Evolutionary conservation across 2,113 vertebrate species (phyloP).

Genomic region (Nannospalax galili): DNA sequence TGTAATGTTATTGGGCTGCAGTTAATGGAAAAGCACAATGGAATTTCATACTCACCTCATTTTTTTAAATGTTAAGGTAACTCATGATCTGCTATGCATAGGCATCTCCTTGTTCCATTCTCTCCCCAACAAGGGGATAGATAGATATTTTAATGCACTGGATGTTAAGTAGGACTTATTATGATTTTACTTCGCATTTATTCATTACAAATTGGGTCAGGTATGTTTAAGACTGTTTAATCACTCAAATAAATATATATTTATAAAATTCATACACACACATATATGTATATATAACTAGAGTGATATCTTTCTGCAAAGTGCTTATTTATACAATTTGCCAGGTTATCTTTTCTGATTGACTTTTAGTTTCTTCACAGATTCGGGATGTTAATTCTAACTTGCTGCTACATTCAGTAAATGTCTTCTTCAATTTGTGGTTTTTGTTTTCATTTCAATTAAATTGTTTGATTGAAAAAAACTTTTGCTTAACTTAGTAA

Average conservation of each 20-base stretch:
- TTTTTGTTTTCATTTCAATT: neutral
- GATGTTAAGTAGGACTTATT: neutral
- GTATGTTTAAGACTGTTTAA: neutral
- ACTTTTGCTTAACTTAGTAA: neutral
- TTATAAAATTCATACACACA: neutral
- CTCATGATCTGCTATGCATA: neutral
- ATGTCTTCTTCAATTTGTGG: neutral
- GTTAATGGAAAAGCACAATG: neutral
- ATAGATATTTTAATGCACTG: neutral
- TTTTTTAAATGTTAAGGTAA: no score
- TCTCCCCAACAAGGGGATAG: neutral
- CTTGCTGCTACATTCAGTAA: neutral
- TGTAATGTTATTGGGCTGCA: neutral
- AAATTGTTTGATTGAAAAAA: neutral
- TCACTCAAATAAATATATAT: no score
- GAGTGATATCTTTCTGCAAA: neutral
- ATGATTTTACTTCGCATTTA: neutral
- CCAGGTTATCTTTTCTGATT: neutral
- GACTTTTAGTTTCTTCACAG: neutral
- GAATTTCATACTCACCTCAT: no score
- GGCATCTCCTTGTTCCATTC: neutral
- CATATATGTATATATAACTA: neutral
- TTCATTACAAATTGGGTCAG: neutral
- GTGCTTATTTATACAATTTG: neutral
- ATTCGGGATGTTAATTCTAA: neutral